Percentiles rank a stretch among this genome's conserved stretches.
These are phyloP conservation scores for Camponotus floridanus DNA, from an alignment of 1,140 invertebrate species.

Conservation along the genomic window DNA sequence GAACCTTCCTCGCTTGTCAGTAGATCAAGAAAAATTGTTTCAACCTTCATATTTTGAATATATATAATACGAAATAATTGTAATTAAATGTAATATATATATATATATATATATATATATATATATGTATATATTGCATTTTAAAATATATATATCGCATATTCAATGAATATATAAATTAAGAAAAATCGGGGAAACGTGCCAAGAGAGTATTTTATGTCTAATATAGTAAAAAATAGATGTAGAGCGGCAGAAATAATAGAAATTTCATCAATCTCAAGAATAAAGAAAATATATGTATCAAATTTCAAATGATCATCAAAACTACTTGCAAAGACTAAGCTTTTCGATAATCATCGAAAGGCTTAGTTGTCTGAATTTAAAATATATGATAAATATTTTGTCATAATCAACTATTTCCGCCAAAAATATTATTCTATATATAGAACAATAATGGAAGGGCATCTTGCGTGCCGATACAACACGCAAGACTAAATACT, in stretches of 20 bases:
- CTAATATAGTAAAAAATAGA: background rate
- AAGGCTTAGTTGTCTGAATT: background rate
- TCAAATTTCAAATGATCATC: background rate
- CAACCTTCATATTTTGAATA: conserved; percentile 18
- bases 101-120: conserved; percentile 25
- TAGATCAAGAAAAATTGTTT: conserved; percentile 80
- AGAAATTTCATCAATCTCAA: background rate
- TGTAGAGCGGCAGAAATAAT: conserved; percentile 52
- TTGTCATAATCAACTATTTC: conserved; percentile 48
- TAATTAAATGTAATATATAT: background rate
- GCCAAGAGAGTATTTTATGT: conserved; percentile 9
- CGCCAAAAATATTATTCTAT: conserved; percentile 33
- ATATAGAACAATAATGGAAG: conserved; percentile 65
- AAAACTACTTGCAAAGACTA: background rate
- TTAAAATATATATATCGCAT: background rate
- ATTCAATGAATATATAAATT: conserved; percentile 14
- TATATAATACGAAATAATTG: background rate
- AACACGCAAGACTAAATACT: conserved; percentile 84
- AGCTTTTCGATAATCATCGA: conserved; percentile 1
- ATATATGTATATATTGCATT: background rate
- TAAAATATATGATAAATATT: background rate
- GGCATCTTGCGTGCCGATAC: conserved; percentile 83
- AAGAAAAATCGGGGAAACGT: conserved; percentile 42
- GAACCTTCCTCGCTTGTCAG: conserved; percentile 69
- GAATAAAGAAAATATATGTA: background rate